phyloP scores from a whole-genome alignment of 30 jellyfish, hydroid and myxozoan species.

The Hydra vulgaris region DNA sequence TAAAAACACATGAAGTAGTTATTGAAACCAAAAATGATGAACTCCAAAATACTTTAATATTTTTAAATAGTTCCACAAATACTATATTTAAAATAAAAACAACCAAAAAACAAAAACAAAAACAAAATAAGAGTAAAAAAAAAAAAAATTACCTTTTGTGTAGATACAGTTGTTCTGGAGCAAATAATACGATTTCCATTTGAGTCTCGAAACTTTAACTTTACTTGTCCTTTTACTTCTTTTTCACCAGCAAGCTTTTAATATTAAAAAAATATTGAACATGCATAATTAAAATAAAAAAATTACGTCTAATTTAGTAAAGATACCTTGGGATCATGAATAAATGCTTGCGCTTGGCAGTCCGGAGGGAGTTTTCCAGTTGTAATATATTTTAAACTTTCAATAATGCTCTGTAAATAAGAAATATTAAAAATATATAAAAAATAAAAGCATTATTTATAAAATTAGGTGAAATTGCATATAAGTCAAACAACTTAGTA shows the following conservation, averaged over 20 bases:
- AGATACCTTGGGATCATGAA: slow-evolving; percentile 93
- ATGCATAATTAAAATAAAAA: not conserved
- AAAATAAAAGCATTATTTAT: not conserved
- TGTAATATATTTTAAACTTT: slow-evolving; percentile 64
- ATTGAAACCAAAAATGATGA: too few species aligned
- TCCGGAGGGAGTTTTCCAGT: slow-evolving; percentile 97
- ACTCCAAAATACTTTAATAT: too few species aligned
- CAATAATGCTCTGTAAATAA: slow-evolving; percentile 77
- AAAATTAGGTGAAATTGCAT: not conserved
- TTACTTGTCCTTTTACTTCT: slow-evolving; percentile 92
- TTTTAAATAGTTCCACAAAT: too few species aligned
- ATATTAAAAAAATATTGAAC: too few species aligned
- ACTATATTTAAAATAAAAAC: too few species aligned
- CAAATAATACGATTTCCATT: slow-evolving; percentile 51
- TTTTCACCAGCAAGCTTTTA: slow-evolving; percentile 78
- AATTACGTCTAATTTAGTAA: not conserved
- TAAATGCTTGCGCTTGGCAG: slow-evolving; percentile 61
- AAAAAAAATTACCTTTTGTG: slow-evolving; percentile 97
- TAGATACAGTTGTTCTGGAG: slow-evolving; percentile 58
- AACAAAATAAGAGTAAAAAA: too few species aligned
- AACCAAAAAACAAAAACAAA: too few species aligned
- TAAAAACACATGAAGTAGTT: too few species aligned
- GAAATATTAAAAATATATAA: not conserved
- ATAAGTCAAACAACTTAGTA: too few species aligned
- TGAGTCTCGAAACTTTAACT: slow-evolving; percentile 62